Conservation (phyloP, 2,797 vertebrate genomes). For the Falco concolor region DNA sequence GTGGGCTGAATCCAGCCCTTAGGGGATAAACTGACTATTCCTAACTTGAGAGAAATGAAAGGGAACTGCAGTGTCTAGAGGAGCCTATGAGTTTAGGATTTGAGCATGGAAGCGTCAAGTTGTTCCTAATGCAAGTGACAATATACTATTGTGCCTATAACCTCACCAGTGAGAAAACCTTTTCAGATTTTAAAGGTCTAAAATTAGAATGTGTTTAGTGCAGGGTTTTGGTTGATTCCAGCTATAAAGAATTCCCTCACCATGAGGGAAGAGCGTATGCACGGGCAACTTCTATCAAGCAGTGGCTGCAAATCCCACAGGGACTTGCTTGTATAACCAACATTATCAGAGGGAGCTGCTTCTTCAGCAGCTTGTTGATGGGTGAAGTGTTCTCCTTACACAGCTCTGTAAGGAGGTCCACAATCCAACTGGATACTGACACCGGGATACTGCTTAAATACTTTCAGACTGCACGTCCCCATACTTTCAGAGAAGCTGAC, state of each 20-base stretch:
- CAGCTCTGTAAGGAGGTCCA: not conserved
- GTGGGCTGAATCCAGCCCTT: not conserved
- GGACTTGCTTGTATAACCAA: fast-evolving
- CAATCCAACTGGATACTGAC: not conserved
- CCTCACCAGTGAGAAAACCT: not conserved
- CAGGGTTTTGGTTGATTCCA: not conserved
- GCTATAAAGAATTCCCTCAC: not conserved
- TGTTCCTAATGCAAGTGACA: not conserved
- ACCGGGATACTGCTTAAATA: not conserved
- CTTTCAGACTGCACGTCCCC: not conserved
- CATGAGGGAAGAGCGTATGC: not conserved
- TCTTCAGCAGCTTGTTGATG: not conserved
- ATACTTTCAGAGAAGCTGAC: not conserved
- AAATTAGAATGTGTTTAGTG: not conserved
- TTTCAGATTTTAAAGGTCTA: not conserved
- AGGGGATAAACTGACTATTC: not conserved
- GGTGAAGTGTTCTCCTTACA: not conserved
- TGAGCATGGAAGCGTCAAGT: not conserved
- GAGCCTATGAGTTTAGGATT: not conserved
- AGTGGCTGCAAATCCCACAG: not conserved
- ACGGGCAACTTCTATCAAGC: not conserved
- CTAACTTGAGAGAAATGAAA: not conserved
- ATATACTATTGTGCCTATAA: not conserved
- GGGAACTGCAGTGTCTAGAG: not conserved
- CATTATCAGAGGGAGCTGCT: not conserved